These are phyloP conservation scores for Ardeotis arabs DNA, from an alignment of 2,113 vertebrate species.

Conservation along the genomic window DNA sequence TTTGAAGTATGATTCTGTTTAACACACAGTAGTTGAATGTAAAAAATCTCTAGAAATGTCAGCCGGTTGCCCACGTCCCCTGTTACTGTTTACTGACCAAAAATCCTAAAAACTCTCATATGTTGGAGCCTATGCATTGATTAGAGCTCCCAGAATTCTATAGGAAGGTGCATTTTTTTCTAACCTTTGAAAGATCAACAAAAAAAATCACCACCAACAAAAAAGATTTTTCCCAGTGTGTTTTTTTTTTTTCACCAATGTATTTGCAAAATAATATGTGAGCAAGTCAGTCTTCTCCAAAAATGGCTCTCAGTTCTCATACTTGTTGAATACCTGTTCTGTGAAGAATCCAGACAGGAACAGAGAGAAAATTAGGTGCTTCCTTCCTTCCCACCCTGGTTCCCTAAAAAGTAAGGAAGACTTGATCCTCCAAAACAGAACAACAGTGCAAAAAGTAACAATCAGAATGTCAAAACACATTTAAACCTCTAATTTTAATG, in stretches of 20 bases:
- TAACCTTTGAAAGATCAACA: not conserved
- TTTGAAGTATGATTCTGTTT: not conserved
- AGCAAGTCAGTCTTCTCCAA: not conserved
- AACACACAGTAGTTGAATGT: not conserved
- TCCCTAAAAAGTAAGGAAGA: not conserved
- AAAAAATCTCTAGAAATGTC: not conserved
- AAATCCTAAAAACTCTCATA: not conserved
- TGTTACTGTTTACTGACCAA: not conserved
- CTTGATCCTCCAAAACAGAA: not conserved
- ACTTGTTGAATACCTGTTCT: not conserved
- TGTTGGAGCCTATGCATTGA: not conserved
- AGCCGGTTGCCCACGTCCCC: not conserved
- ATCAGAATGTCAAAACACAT: not conserved
- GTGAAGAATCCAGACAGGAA: not conserved
- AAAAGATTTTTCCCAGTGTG: not conserved
- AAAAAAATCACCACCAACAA: not conserved
- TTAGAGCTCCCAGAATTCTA: not conserved
- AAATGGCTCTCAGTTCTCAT: not conserved
- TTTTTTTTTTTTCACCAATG: not conserved
- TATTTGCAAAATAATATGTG: not conserved
- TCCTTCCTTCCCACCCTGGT: not conserved
- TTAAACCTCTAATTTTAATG: not conserved
- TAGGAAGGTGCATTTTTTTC: not conserved
- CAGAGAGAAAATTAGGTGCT: not conserved
- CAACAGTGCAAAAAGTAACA: not conserved